Conservation (phyloP, 2,797 vertebrate species). For the Dromococcyx pavoninus region DNA sequence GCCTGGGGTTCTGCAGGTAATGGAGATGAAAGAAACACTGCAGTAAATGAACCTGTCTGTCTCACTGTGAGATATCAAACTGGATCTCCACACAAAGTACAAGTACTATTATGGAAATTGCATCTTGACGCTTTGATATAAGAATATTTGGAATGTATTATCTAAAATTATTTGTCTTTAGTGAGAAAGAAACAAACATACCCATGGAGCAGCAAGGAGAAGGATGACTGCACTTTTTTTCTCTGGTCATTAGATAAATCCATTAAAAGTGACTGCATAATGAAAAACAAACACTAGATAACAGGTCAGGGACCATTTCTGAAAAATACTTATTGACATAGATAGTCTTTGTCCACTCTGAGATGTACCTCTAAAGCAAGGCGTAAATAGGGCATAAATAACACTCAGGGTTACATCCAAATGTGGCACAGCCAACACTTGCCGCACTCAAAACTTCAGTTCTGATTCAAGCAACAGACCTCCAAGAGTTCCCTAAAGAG, state of each 20-base stretch:
- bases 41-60: conserved; percentile 64
- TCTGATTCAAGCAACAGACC: not conserved
- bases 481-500: not conserved
- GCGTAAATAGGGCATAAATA: not conserved
- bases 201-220: not conserved
- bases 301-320: not conserved
- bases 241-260: not conserved
- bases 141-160: conserved; percentile 16
- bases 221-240: not conserved
- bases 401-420: not conserved
- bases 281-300: not conserved
- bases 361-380: not conserved
- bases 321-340: not conserved
- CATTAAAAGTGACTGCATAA: not conserved
- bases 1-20: conserved; percentile 61
- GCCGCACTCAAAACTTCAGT: not conserved
- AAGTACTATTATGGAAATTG: conserved; percentile 51
- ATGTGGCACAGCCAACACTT: not conserved
- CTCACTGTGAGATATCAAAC: conserved; percentile 32
- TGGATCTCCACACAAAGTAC: conserved; percentile 10
- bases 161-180: conserved; percentile 25
- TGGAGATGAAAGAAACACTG: conserved; percentile 46
- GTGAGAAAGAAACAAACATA: not conserved
- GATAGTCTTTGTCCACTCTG: not conserved
- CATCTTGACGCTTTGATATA: conserved; percentile 5